These are phyloP conservation scores for Pollenia labialis DNA, from an alignment of 2,888 invertebrate species.

Conservation along the genomic window DNA sequence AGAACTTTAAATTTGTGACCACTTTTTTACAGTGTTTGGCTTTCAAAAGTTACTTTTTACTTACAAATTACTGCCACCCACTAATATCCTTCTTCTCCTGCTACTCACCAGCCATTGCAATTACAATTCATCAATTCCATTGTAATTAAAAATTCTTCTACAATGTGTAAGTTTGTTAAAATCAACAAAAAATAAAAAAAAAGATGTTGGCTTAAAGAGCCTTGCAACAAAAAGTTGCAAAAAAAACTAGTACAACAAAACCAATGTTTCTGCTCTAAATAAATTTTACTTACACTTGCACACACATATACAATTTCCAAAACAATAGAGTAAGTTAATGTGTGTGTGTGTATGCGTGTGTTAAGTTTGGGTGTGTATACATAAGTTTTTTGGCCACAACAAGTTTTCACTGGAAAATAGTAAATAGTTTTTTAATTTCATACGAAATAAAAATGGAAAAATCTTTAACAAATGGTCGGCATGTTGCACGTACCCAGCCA, in stretches of 20 bases:
- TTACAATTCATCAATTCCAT: conserved; percentile 61
- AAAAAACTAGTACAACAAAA: conserved; percentile 29
- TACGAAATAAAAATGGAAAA: conserved; percentile 60
- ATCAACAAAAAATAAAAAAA: conserved; percentile 32
- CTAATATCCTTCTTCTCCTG: neutral
- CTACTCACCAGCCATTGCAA: neutral
- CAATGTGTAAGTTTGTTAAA: conserved; percentile 3
- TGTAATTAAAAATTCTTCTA: conserved; percentile 60
- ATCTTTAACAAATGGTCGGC: conserved; percentile 42
- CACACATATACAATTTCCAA: neutral
- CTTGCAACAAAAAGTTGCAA: conserved; percentile 51
- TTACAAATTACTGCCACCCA: too few species aligned
- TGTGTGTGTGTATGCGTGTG: conserved; percentile 12
- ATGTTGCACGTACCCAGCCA: conserved; percentile 33
- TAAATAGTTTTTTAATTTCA: conserved; percentile 25
- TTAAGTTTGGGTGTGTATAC: neutral
- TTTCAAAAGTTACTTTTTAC: neutral
- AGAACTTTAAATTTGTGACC: conserved; percentile 52
- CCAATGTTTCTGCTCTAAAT: conserved; percentile 68
- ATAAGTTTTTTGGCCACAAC: conserved; percentile 38
- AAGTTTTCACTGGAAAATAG: conserved; percentile 67
- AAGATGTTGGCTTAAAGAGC: conserved; percentile 46
- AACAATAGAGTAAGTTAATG: neutral
- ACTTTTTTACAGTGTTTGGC: conserved; percentile 25
- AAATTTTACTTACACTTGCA: conserved; percentile 49